These are phyloP conservation scores for Drosophila watanabei DNA, from an alignment of 1,140 invertebrate species.

Conservation along the genomic window DNA sequence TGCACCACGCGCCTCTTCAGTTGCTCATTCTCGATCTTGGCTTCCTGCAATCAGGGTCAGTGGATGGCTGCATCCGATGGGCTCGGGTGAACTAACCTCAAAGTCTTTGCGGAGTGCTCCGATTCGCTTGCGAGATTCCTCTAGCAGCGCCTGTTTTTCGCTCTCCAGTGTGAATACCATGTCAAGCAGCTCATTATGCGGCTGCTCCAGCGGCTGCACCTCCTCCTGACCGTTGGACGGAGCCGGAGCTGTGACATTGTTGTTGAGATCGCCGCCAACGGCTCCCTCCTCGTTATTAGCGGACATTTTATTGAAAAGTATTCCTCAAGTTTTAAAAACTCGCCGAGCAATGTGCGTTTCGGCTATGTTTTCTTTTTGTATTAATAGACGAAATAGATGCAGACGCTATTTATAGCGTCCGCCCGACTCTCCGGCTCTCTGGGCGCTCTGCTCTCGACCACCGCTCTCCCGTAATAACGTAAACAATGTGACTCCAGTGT, in stretches of 20 bases:
- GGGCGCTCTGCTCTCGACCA: conserved; percentile 15
- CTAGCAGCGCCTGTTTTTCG: conserved; percentile 81
- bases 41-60: conserved; percentile 50
- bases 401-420: conserved; percentile 71
- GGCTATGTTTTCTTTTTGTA: conserved; percentile 66
- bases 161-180: conserved; percentile 84
- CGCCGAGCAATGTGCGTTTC: conserved; percentile 51
- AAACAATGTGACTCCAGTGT: conserved; percentile 44
- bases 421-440: conserved; percentile 35
- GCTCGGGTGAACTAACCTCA: conserved; percentile 73
- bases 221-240: conserved; percentile 14
- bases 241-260: conserved; percentile 47
- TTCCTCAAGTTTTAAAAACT: conserved; percentile 37
- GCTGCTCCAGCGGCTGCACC: conserved; percentile 30
- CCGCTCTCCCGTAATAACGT: conserved; percentile 28
- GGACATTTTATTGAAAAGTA: conserved; percentile 61
- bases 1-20: conserved; percentile 69
- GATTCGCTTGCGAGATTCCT: conserved; percentile 80
- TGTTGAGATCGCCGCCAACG: conserved; percentile 73
- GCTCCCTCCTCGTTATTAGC: conserved; percentile 51
- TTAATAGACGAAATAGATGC: conserved; percentile 77
- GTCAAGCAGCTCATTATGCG: conserved; percentile 79
- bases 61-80: not conserved
- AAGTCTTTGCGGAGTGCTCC: conserved; percentile 81
- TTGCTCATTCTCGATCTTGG: conserved; percentile 70